Evolutionary conservation across 2,797 vertebrate genomes (phyloP), one percentile per base, ranked within the genome.

Genomic region (Varecia variegata): DNA sequence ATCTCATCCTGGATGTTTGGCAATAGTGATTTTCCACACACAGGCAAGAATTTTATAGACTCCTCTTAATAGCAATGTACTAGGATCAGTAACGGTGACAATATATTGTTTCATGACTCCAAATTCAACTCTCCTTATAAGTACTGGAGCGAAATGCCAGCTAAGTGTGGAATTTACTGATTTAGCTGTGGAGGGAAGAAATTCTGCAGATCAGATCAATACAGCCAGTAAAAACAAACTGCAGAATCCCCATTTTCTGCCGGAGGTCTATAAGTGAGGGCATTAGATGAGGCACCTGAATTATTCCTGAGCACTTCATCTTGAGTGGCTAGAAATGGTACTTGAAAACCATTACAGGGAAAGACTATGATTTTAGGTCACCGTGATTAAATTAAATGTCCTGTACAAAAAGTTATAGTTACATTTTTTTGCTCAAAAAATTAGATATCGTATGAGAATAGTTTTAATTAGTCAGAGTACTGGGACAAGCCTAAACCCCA

Each of bases 211-310:
- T 97, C 58, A 81, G 97, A 97, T 97, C 97, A 96, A 98, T 98
- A 97, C 83, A 67, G 76, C 94, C 96, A 97, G 95, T 97, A 97
- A 98, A 97, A 97, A 97, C 98, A 98, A 96, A 96, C 98, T 98
- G 98, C 97, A 97, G 97, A 98, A 98, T 97, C 97, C 97, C 97
- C 94, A 93, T 96, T 98, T 97, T 94, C 94, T 92, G 95, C 98
- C 94, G 96, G 95, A 98, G 98, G 95, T 98, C 97, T 58, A 32
- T 97, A 98, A 98, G 97, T 76, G 90, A 98, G 95, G 97, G 96
- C 97, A 77, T 98, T 95, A 96, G 89, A 91, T 35, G 38, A 89
- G 83, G 89, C 58, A 81, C 89, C 97, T 96, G 95, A 87, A 94
- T 97, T 97, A 97, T 94, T 95, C 83, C 84, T 79, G 74, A 96